A percentile compares a stretch with the other conserved stretches of the same genome.
Conservation (phyloP, 1,140 invertebrate species). For the Bombus polaris region DNA sequence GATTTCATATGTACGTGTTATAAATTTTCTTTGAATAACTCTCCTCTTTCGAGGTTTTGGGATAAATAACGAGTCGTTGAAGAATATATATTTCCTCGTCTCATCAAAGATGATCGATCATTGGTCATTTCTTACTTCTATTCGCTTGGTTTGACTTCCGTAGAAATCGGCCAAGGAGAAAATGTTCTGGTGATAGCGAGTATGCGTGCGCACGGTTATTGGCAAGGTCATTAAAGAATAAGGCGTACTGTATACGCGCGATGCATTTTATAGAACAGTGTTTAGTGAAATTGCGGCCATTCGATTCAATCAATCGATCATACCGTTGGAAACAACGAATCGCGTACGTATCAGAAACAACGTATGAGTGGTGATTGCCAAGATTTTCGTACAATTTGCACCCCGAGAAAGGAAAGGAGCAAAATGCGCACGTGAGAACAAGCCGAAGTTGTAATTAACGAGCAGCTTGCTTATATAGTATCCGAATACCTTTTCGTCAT, state of each 20-base stretch:
- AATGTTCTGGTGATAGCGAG: neutral
- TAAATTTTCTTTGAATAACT: no score
- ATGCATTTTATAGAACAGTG: neutral
- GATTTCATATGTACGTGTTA: conserved; percentile 50
- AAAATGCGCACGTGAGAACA: conserved; percentile 44
- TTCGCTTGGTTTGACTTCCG: neutral
- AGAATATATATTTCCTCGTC: neutral
- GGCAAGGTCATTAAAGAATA: conserved; percentile 21
- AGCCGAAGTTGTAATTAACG: conserved; percentile 46
- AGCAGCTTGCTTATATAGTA: conserved; percentile 34
- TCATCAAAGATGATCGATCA: conserved; percentile 51
- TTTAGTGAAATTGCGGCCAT: conserved; percentile 16
- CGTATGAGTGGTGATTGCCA: neutral
- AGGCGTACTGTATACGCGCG: neutral
- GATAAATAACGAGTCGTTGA: no score
- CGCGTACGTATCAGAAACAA: neutral
- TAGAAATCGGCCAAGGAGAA: neutral
- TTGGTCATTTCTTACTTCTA: conserved; percentile 32
- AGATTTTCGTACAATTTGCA: conserved; percentile 42
- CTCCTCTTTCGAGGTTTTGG: no score
- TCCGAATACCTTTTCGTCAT: conserved; percentile 39
- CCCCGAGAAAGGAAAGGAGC: neutral
- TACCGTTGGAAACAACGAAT: neutral
- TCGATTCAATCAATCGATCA: conserved; percentile 49
- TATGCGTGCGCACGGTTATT: conserved; percentile 16